Evolutionary conservation across 2,113 vertebrate species (phyloP).

Genomic region (Calonectris borealis): DNA sequence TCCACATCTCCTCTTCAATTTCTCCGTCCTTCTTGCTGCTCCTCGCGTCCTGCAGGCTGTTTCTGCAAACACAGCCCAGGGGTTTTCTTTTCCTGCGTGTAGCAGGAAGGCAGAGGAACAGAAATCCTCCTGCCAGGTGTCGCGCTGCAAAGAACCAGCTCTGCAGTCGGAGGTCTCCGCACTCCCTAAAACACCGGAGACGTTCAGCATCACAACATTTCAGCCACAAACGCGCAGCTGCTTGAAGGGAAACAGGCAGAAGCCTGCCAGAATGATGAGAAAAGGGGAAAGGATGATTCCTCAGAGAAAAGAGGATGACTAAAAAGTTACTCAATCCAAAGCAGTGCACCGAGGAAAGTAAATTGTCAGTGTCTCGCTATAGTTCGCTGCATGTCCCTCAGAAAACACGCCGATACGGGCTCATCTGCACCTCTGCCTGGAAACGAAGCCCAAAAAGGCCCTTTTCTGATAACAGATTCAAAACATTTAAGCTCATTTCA

Average conservation of each 20-base stretch:
- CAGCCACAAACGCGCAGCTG: not conserved
- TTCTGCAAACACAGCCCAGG: not conserved
- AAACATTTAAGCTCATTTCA: conserved; percentile 1
- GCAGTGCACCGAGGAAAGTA: not conserved
- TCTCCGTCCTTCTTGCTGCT: not conserved
- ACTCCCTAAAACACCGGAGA: not conserved
- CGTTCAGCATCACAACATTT: not conserved
- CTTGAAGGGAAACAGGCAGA: not conserved
- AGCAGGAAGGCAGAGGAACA: not conserved
- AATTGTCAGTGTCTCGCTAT: not conserved
- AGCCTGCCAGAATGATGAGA: not conserved
- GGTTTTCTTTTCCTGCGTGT: fast-evolving
- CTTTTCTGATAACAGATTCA: not conserved
- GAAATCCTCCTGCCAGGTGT: not conserved
- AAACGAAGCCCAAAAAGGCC: not conserved
- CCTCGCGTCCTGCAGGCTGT: not conserved
- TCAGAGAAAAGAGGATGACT: not conserved
- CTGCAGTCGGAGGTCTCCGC: fast-evolving
- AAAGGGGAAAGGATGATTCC: not conserved
- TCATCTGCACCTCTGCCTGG: not conserved
- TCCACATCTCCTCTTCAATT: not conserved
- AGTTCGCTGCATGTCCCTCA: not conserved
- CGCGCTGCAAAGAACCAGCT: not conserved
- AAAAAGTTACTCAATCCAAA: not conserved
- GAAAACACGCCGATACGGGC: not conserved